A percentile compares a stretch with the other conserved stretches of the same genome.
Conservation (phyloP, 2,113 vertebrate species). For the Osmerus mordax region DNA sequence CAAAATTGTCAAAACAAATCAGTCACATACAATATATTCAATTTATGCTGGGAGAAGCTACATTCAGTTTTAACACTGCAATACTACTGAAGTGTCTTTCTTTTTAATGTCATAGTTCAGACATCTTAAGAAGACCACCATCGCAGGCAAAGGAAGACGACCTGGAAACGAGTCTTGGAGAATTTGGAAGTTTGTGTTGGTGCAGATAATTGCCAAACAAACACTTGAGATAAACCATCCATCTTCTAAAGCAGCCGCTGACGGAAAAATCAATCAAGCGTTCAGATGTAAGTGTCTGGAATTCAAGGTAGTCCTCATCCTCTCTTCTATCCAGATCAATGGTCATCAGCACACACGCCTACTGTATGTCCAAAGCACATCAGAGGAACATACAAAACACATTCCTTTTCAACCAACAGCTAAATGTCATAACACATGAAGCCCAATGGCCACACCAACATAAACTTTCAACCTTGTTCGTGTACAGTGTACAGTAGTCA, state of each 20-base stretch:
- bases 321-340: constrained; percentile 18
- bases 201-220: constrained; percentile 47
- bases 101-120: neutral
- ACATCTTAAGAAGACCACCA: neutral
- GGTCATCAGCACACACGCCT: constrained; percentile 17
- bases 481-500: too few relatives aligned
- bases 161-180: constrained; percentile 40
- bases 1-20: constrained; percentile 4
- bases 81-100: neutral
- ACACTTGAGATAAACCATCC: constrained; percentile 32
- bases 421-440: too few relatives aligned
- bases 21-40: neutral
- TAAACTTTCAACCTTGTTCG: too few relatives aligned
- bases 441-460: too few relatives aligned
- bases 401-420: too few relatives aligned
- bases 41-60: neutral
- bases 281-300: constrained; percentile 23
- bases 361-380: too few relatives aligned
- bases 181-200: constrained; percentile 24
- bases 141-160: constrained; percentile 27
- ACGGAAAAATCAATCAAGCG: constrained; percentile 35
- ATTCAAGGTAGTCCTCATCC: constrained; percentile 29
- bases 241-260: constrained; percentile 35
- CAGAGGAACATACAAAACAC: too few relatives aligned
- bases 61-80: constrained; percentile 4